Percentiles rank a stretch among this genome's conserved stretches.
phyloP scores from a whole-genome alignment of 2,797 vertebrate genomes.

The Anguilla megastoma region DNA sequence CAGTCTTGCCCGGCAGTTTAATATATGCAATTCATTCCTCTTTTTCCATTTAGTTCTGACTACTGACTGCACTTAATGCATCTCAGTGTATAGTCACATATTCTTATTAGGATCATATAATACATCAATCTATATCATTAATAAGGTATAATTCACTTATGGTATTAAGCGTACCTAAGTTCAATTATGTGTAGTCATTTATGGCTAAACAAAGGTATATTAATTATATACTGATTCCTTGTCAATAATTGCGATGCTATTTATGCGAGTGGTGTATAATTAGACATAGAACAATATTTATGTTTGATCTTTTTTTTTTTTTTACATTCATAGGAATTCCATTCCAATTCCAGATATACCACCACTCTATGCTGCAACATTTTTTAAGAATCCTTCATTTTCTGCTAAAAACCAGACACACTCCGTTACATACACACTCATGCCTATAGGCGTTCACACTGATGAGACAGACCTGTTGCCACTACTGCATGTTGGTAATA shows the following conservation, averaged over 20 bases:
- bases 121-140: not conserved
- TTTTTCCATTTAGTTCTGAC: not conserved
- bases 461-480: not conserved
- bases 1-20: not conserved
- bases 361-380: not conserved
- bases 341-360: not conserved
- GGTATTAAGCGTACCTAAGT: not conserved
- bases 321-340: not conserved
- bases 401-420: too few species aligned
- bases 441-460: too few species aligned
- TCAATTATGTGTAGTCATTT: not conserved
- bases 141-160: not conserved
- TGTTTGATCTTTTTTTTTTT: not conserved
- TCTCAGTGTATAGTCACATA: not conserved
- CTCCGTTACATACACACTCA: too few species aligned
- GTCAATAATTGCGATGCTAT: not conserved
- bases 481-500: not conserved
- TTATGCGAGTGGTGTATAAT: not conserved
- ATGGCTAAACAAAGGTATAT: not conserved
- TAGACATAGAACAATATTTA: not conserved
- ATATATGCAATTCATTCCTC: not conserved
- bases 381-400: too few species aligned
- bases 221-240: not conserved
- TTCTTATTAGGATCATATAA: not conserved
- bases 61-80: not conserved